Evolutionary conservation across 2,888 invertebrate genomes (phyloP), one percentile per base, ranked within the genome.

Genomic region (Zhuqinia jingwanae): DNA sequence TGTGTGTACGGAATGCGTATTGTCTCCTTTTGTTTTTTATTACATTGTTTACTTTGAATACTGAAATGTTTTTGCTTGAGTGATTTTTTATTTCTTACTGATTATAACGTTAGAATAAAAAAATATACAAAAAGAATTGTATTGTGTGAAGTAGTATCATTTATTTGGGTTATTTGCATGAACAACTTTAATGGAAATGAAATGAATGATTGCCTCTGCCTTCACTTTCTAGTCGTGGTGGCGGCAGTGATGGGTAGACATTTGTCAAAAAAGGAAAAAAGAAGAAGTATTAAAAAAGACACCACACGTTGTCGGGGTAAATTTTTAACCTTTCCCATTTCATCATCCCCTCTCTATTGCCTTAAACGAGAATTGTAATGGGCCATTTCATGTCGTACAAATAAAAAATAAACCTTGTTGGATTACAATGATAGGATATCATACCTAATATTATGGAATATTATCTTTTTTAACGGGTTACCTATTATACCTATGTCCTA

Each of bases 121-220:
- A 6, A 36, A 36, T n/a, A n/a, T n/a, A n/a, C 3, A 36, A 36
- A 8, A 36, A 56, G 36, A 11, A 68, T 68, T 13, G 45, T 17
- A 30, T 36, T 36, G 36, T 36, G 3, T 36, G 36, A 8, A 36
- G 36, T 6, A 36, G 10, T 56, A 56, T 75, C 36, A 56, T 75
- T 75, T 75, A 56, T 75, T 75, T 75, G 36, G 17, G 75, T 36
- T 47, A 73, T 73, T 73, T 56, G 75, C 56, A 75, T 75, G 75
- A 75, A 15, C 30, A 36, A 53, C 36, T 36, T 30, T 36, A 0
- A 70, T 36, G 13, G 17, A 53, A 70, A 36, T 75, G n/a, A 73
- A 75, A 75, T 56, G 56, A 75, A 75, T 75, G 75, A 75, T 75
- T 75, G 75, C 30, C 6, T n/a, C n/a, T 36, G 36, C 36, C 36